Conservation (phyloP, 2,888 invertebrate species). For the Globia sparganii region DNA sequence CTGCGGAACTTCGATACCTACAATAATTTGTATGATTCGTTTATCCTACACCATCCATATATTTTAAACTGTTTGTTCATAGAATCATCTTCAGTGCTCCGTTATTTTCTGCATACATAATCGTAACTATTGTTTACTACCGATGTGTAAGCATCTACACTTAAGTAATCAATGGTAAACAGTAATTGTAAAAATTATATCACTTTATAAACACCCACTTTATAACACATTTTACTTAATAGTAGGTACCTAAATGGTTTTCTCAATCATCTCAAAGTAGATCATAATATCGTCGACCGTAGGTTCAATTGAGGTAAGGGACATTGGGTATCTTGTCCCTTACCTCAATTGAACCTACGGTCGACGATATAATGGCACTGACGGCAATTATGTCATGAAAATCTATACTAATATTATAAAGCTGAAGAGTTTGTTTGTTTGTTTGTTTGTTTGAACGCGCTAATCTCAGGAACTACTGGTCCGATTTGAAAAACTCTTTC, state of each 20-base stretch:
- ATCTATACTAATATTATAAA: too few relatives aligned
- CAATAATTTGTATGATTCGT: not conserved
- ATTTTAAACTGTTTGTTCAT: not conserved
- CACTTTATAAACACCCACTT: not conserved
- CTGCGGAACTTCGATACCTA: not conserved
- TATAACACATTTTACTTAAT: not conserved
- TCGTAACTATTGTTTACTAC: constrained; percentile 25
- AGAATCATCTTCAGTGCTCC: not conserved
- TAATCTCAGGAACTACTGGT: too few relatives aligned
- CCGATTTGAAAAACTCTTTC: too few relatives aligned
- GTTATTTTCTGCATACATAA: constrained; percentile 9
- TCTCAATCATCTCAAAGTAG: constrained; percentile 14
- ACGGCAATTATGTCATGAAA: constrained; percentile 2
- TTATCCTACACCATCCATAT: not conserved
- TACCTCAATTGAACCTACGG: too few relatives aligned
- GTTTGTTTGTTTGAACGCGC: too few relatives aligned
- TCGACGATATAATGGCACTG: constrained; percentile 1
- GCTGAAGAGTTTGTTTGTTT: too few relatives aligned
- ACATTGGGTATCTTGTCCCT: too few relatives aligned
- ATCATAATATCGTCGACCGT: too few relatives aligned
- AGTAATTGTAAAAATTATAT: constrained; percentile 22
- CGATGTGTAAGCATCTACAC: not conserved
- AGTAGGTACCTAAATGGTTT: constrained; percentile 20
- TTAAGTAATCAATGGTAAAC: constrained; percentile 7
- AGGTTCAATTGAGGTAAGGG: too few relatives aligned